Evolutionary conservation across 2,888 invertebrate genomes (phyloP).

Genomic region (Orthonevra nobilis): DNA sequence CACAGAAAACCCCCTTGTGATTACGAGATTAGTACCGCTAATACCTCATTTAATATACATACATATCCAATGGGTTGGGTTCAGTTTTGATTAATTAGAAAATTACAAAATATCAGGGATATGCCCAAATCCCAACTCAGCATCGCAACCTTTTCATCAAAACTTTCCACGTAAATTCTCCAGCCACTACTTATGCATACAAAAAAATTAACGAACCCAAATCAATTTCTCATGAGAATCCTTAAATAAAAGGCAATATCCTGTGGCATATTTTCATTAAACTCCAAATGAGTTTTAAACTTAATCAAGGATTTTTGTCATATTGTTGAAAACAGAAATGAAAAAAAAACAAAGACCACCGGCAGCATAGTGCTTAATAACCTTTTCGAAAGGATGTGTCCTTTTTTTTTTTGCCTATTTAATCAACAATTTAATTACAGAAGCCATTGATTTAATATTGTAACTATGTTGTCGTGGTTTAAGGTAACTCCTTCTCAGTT

Average conservation of each 20-base stretch:
- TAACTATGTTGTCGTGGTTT: conserved; percentile 22
- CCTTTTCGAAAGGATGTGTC: not conserved
- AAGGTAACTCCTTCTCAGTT: not conserved
- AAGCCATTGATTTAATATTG: conserved; percentile 40
- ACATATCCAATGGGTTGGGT: too few species aligned
- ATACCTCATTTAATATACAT: too few species aligned
- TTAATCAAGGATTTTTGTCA: conserved; percentile 7
- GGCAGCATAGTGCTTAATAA: conserved; percentile 19
- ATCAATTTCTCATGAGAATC: conserved; percentile 33
- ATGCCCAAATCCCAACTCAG: too few species aligned
- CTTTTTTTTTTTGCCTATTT: not conserved
- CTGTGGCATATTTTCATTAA: conserved; percentile 25
- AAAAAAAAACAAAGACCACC: conserved; percentile 7
- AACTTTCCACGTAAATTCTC: not conserved
- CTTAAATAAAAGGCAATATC: too few species aligned
- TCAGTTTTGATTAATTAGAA: too few species aligned
- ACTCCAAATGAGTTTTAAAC: conserved; percentile 10
- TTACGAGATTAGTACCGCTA: too few species aligned
- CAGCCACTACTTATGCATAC: not conserved
- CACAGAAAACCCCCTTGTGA: too few species aligned
- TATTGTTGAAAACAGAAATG: not conserved
- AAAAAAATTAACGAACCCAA: not conserved
- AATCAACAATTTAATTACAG: conserved; percentile 49
- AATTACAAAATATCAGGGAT: too few species aligned
- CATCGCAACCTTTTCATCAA: conserved; percentile 6